Percentiles rank a stretch among this genome's conserved stretches.
Conservation (phyloP, 2,113 vertebrate genomes). For the Sebastes schlegelii region DNA sequence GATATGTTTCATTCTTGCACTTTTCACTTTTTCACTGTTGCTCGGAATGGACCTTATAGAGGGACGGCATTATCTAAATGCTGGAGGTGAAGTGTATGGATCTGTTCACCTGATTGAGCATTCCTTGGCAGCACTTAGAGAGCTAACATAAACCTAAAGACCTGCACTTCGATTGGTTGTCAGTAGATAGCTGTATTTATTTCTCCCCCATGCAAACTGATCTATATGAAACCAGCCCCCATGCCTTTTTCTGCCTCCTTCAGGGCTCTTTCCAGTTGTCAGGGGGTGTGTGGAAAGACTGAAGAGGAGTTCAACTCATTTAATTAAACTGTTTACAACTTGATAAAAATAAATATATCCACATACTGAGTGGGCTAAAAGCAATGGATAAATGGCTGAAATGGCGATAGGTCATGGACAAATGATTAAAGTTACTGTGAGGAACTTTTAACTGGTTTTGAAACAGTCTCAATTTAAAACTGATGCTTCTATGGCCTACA, state of each 20-base stretch:
- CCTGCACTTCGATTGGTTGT: constrained; percentile 46
- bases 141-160: constrained; percentile 62
- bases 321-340: not conserved
- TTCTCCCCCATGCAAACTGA: constrained; percentile 35
- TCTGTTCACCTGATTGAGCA: constrained; percentile 45
- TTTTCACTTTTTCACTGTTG: constrained; percentile 1
- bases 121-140: constrained; percentile 35
- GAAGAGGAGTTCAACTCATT: too few relatives aligned
- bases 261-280: not conserved
- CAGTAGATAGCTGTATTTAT: constrained; percentile 52
- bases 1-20: constrained; percentile 4
- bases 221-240: constrained; percentile 13
- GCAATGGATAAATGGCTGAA: not conserved
- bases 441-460: too few relatives aligned
- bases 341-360: not conserved
- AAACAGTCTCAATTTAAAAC: too few relatives aligned
- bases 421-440: not conserved
- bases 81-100: constrained; percentile 37
- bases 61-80: constrained; percentile 5
- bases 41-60: not conserved
- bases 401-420: not conserved
- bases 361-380: not conserved
- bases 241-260: constrained; percentile 1
- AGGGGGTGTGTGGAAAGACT: not conserved
- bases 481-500: too few relatives aligned